These are phyloP conservation scores for Spatula versicolor DNA, from an alignment of 2,797 vertebrate species.

Conservation along the genomic window DNA sequence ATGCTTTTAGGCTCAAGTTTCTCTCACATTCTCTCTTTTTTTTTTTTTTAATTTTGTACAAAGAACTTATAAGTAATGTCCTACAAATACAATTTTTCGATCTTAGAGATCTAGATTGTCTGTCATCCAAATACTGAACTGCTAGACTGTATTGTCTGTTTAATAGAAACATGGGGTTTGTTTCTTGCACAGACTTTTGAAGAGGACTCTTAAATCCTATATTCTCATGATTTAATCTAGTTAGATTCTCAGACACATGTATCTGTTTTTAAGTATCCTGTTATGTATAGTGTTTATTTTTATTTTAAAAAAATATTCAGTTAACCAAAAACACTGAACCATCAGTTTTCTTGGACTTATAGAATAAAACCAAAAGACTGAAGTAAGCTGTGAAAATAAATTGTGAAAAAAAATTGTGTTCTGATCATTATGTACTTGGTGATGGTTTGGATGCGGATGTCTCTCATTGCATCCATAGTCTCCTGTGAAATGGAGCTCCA, in stretches of 20 bases:
- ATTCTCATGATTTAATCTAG: background rate
- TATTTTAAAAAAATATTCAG: background rate
- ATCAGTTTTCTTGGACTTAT: background rate
- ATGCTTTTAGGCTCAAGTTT: background rate
- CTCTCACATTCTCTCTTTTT: background rate
- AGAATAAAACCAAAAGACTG: background rate
- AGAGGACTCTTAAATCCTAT: background rate
- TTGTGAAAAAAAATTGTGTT: background rate
- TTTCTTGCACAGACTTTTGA: background rate
- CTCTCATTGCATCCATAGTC: background rate
- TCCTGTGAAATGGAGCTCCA: background rate
- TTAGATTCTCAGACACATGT: background rate
- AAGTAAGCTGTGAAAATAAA: constrained; percentile 35
- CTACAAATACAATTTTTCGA: background rate
- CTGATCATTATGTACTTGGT: accelerated
- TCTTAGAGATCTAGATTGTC: background rate
- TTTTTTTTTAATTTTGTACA: background rate
- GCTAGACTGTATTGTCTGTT: background rate
- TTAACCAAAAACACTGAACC: background rate
- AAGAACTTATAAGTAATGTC: background rate
- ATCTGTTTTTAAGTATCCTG: background rate
- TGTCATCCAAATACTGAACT: background rate
- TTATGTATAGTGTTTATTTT: background rate
- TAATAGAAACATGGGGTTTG: background rate
- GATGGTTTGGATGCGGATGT: background rate